Evolutionary conservation across 2,888 invertebrate genomes (phyloP).

Genomic region (Pelosia muscerda): DNA sequence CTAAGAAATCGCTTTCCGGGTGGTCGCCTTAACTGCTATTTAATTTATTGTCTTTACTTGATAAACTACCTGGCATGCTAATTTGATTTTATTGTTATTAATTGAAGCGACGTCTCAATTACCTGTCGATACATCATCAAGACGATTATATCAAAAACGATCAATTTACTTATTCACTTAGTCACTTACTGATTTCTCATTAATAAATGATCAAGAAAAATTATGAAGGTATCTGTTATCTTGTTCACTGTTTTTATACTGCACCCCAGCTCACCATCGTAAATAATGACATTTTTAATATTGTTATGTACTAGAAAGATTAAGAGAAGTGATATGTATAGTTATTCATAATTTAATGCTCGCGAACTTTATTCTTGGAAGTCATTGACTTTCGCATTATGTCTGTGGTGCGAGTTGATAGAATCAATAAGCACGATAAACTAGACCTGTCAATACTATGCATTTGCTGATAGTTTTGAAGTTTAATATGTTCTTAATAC

Average conservation of each 20-base stretch:
- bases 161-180: conserved; percentile 42
- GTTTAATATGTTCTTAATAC: conserved; percentile 39
- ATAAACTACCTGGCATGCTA: conserved; percentile 36
- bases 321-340: no score
- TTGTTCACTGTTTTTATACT: no score
- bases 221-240: no score
- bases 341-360: conserved; percentile 58
- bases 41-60: conserved; percentile 54
- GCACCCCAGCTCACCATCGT: no score
- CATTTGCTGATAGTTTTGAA: conserved; percentile 32
- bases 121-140: conserved; percentile 47
- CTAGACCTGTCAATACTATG: conserved; percentile 34
- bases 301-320: no score
- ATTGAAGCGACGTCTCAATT: conserved; percentile 45
- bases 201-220: no score
- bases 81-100: conserved; percentile 48
- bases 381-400: conserved; percentile 63
- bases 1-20: conserved; percentile 69
- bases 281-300: no score
- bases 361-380: conserved; percentile 51
- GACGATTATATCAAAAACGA: conserved; percentile 50
- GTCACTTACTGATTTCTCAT: conserved; percentile 38
- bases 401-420: conserved; percentile 57
- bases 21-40: conserved; percentile 68
- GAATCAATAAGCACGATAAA: conserved; percentile 32